phyloP scores from a whole-genome alignment of 2,113 vertebrate species.

The Glareola pratincola region DNA sequence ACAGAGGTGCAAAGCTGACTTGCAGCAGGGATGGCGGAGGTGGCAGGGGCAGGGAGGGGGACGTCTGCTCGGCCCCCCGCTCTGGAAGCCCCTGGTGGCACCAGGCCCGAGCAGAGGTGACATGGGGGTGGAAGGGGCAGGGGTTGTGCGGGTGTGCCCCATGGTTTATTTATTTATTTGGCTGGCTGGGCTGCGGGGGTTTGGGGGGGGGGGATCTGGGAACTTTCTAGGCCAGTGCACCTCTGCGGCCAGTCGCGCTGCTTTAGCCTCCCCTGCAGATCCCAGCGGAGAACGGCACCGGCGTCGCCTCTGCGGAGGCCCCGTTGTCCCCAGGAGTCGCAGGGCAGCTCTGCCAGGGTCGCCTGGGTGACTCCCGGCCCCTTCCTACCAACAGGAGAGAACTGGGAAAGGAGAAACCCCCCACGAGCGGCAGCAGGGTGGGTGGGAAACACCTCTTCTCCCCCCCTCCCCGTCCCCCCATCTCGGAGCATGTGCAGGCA shows the following conservation, averaged over 20 bases:
- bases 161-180: not conserved
- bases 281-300: conserved; percentile 38
- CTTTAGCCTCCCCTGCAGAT: conserved; percentile 72
- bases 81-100: not conserved
- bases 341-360: not conserved
- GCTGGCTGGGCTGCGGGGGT: not conserved
- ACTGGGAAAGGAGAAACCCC: not conserved
- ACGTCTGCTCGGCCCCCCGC: rapidly evolving
- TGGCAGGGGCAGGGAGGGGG: not conserved
- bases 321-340: not conserved
- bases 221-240: conserved; percentile 32
- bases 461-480: rapidly evolving
- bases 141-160: not conserved
- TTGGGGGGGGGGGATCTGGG: not conserved
- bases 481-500: not conserved
- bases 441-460: not conserved
- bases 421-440: not conserved
- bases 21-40: rapidly evolving
- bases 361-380: not conserved
- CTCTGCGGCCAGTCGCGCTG: not conserved
- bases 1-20: not conserved
- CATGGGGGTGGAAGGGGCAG: not conserved
- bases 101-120: not conserved
- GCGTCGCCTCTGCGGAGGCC: not conserved
- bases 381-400: not conserved